These are phyloP conservation scores for Telenomus remus DNA, from an alignment of 1,140 invertebrate genomes.

Conservation along the genomic window DNA sequence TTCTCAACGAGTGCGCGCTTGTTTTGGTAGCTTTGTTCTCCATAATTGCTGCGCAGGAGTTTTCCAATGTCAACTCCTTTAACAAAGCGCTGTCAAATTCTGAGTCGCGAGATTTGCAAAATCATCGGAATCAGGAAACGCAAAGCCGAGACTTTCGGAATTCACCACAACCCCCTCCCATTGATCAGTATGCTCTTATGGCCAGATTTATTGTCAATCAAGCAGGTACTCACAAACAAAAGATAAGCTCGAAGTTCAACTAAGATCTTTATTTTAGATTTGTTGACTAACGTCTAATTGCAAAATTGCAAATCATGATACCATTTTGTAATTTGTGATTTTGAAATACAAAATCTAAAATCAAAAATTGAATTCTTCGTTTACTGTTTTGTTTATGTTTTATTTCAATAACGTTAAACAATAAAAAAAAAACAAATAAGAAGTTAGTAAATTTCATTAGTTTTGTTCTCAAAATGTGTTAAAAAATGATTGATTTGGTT, in stretches of 20 bases:
- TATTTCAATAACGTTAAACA: too few species aligned
- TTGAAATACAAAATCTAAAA: too few species aligned
- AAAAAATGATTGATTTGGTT: background rate
- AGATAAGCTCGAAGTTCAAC: slow-evolving; percentile 1
- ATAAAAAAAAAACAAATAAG: too few species aligned
- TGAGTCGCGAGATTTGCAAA: background rate
- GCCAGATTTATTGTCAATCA: slow-evolving; percentile 76
- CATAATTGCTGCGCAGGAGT: background rate
- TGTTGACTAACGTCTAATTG: background rate
- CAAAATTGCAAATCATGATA: background rate
- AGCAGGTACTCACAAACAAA: slow-evolving; percentile 66
- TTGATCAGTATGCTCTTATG: slow-evolving; percentile 72
- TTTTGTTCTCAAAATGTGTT: too few species aligned
- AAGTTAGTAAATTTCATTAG: too few species aligned
- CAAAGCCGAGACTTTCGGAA: slow-evolving; percentile 1
- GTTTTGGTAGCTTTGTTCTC: background rate
- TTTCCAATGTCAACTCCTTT: background rate
- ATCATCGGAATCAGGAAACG: slow-evolving; percentile 3
- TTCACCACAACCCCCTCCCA: slow-evolving; percentile 65
- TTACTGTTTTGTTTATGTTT: too few species aligned
- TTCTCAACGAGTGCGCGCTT: background rate
- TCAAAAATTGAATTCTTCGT: too few species aligned
- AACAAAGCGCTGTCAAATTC: background rate
- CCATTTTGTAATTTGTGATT: too few species aligned
- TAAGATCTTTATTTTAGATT: background rate